A percentile compares a stretch with the other conserved stretches of the same genome.
These are phyloP conservation scores for Elysia chlorotica DNA, from an alignment of 1,140 invertebrate species.

Conservation along the genomic window DNA sequence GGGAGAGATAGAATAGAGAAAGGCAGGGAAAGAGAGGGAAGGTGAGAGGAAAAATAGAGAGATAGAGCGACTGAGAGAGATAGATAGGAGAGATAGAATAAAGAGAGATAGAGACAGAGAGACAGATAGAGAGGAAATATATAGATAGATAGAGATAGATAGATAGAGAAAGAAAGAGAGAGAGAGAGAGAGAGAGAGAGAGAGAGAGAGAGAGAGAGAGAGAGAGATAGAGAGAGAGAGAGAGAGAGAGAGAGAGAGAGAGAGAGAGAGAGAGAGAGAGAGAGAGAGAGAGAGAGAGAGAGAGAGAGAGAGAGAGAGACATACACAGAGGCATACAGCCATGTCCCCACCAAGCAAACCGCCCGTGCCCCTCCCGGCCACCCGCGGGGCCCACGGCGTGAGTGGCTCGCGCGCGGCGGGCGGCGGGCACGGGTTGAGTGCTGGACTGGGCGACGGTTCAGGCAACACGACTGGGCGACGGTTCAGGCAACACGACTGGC, in stretches of 20 bases:
- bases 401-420: neutral
- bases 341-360: neutral
- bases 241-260: neutral
- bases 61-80: neutral
- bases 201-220: neutral
- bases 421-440: neutral
- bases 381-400: neutral
- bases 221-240: neutral
- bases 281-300: neutral
- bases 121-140: neutral
- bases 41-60: neutral
- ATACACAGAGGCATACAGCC: neutral
- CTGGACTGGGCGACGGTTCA: neutral
- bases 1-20: neutral
- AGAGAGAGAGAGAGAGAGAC: neutral
- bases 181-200: neutral
- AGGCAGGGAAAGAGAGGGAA: neutral
- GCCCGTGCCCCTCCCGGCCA: neutral
- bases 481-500: no score
- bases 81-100: neutral
- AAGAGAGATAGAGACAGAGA: neutral
- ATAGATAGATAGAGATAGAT: neutral
- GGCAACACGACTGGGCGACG: neutral
- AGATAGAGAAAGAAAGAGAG: neutral
- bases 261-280: slow-evolving; percentile 1